Evolutionary conservation across 2,888 invertebrate species (phyloP), one percentile per base, ranked within the genome.

Genomic region (Hirtodrosophila histrioides): DNA sequence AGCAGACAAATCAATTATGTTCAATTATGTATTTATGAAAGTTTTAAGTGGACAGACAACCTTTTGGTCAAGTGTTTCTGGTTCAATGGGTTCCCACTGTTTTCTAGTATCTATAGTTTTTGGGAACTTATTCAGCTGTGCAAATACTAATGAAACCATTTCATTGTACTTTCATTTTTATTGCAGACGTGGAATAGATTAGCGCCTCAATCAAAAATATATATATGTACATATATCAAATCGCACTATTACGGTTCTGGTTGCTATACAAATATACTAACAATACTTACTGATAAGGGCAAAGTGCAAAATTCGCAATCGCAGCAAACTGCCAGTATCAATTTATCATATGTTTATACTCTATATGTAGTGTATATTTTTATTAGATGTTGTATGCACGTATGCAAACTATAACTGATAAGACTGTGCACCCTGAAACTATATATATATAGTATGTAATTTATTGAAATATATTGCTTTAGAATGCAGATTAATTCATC

Each of bases 1-100:
- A 66, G 65, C 60, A 78, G 72, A 64, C 78, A 76, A 81, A 82
- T 82, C 79, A 82, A 84, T 82, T 82, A 82, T 76, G 78, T 44
- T 75, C 71, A 81, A 81, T 82, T 81, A 78, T 76, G 76, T 61
- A 84, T 62, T 62, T 62, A 62, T 17, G 31, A 56, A 57, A 37
- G 41, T 55, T 63, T 43, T 69, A 63, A 64, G 62, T 66, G 60
- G 57, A 37, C 69, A 62, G 57, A 37, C 69, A 62, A 62, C 63
- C 70, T 53, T 66, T 74, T 36, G 70, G 61, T 57, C 69, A 67
- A 75, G 66, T 74, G 49, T 46, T 60, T 60, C 29, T 64, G 69
- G 44, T 31, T 64, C 67, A 46, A 78, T 66, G 68, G 44, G 54
- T 75, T 78, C 68, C 64, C 78, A 69, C 40, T 17, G 50, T 24